Conservation (phyloP, 2,797 vertebrate species). For the Oreortyx pictus region DNA sequence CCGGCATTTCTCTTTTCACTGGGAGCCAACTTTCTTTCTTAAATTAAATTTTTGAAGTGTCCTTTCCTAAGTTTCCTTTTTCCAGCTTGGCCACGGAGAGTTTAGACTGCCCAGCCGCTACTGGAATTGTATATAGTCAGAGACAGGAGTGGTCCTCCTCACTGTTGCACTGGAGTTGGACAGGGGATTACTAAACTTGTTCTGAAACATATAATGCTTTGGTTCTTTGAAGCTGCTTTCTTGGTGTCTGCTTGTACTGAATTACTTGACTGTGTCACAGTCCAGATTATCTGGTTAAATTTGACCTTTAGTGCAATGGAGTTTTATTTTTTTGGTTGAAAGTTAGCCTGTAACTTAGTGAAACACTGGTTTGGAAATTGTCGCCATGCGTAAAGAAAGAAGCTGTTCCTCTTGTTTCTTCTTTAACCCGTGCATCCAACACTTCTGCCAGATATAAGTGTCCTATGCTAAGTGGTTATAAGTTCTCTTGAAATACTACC, state of each 20-base stretch:
- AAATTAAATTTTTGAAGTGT: constrained; percentile 73
- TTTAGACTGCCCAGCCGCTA: not conserved
- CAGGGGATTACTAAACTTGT: constrained; percentile 38
- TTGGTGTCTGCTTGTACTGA: constrained; percentile 67
- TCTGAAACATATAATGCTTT: constrained; percentile 49
- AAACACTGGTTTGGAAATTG: constrained; percentile 79
- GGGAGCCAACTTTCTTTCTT: constrained; percentile 46
- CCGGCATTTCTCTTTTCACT: constrained; percentile 35
- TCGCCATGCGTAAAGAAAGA: constrained; percentile 70
- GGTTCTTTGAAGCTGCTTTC: constrained; percentile 73
- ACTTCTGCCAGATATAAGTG: not conserved
- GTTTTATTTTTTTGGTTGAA: constrained; percentile 45
- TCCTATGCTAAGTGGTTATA: not conserved
- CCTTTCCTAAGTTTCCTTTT: constrained; percentile 71
- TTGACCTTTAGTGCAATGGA: constrained; percentile 77
- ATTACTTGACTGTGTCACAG: constrained; percentile 58
- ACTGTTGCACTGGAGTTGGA: constrained; percentile 59
- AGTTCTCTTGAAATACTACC: not conserved
- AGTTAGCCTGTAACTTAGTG: constrained; percentile 73
- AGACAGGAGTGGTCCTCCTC: not conserved
- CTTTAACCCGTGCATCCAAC: not conserved
- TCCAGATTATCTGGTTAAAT: constrained; percentile 51
- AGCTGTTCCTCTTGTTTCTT: not conserved
- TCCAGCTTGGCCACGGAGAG: constrained; percentile 56
- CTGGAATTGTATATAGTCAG: constrained; percentile 57